phyloP scores from a whole-genome alignment of 2,113 vertebrate genomes.

The Pyxicephalus adspersus region DNA sequence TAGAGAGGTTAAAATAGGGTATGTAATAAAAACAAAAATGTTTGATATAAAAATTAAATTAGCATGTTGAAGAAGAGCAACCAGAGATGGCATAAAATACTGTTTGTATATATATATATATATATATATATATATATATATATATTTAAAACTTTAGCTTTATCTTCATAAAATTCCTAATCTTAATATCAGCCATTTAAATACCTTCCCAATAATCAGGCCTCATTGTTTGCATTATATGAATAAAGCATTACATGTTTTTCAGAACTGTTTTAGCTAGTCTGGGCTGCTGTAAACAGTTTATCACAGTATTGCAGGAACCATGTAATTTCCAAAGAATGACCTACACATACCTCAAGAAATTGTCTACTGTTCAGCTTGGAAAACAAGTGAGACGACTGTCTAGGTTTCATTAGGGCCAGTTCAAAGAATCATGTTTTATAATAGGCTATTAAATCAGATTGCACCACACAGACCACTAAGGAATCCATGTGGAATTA shows the following conservation, averaged over 20 bases:
- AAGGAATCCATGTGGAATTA: constrained; percentile 46
- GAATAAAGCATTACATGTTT: constrained; percentile 61
- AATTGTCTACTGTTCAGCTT: constrained; percentile 59
- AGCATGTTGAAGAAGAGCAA: too few relatives aligned
- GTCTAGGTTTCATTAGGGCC: constrained; percentile 58
- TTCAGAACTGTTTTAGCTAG: constrained; percentile 60
- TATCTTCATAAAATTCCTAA: background rate
- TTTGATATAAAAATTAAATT: too few relatives aligned
- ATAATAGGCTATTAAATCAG: constrained; percentile 43
- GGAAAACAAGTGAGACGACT: constrained; percentile 60
- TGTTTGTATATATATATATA: too few relatives aligned
- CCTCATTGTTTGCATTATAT: background rate
- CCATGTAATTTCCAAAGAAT: constrained; percentile 66
- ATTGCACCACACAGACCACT: constrained; percentile 32
- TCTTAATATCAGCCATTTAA: background rate
- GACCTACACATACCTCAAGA: constrained; percentile 61
- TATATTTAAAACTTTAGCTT: background rate
- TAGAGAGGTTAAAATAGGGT: too few relatives aligned
- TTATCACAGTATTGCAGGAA: constrained; percentile 62
- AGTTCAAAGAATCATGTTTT: constrained; percentile 52
- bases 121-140: too few relatives aligned
- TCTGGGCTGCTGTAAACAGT: constrained; percentile 57
- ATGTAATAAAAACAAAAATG: too few relatives aligned
- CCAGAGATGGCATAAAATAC: too few relatives aligned
- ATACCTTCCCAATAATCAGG: background rate